These are phyloP conservation scores for Apis laboriosa DNA, from an alignment of 1,140 invertebrate species.

Conservation along the genomic window DNA sequence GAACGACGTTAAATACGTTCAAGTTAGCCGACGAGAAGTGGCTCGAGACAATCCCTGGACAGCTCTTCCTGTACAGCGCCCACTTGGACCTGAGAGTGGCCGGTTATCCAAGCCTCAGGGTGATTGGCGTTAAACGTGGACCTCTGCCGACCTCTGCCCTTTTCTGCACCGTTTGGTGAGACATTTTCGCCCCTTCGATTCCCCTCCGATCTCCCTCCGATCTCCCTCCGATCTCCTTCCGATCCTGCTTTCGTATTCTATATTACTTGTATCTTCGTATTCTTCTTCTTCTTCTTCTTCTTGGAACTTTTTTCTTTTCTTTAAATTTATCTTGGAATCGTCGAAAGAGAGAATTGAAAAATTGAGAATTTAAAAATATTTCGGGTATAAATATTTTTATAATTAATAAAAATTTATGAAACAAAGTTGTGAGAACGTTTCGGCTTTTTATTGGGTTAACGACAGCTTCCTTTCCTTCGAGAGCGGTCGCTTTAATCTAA, in stretches of 20 bases:
- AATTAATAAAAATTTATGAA: too few relatives aligned
- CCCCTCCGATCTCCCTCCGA: neutral
- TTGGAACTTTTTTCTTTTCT: neutral
- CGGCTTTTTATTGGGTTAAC: too few relatives aligned
- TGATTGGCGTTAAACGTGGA: constrained; percentile 78
- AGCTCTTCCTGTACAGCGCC: constrained; percentile 76
- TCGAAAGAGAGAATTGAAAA: too few relatives aligned
- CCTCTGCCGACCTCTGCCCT: constrained; percentile 69
- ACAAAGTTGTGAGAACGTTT: neutral
- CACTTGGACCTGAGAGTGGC: constrained; percentile 75
- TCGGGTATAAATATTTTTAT: too few relatives aligned
- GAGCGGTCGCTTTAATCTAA: neutral
- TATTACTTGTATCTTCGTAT: too few relatives aligned
- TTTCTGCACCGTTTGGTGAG: constrained; percentile 78
- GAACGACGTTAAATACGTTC: constrained; percentile 65
- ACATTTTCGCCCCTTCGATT: constrained; percentile 27
- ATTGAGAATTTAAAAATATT: too few relatives aligned
- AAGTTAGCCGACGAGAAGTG: constrained; percentile 68
- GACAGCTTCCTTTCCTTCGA: neutral
- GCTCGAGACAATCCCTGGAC: constrained; percentile 76
- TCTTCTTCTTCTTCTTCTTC: too few relatives aligned
- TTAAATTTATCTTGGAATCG: too few relatives aligned
- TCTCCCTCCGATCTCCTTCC: too few relatives aligned
- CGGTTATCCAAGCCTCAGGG: constrained; percentile 75
- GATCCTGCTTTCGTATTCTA: neutral